These are phyloP conservation scores for Phymanthus crucifer DNA, from an alignment of 92 coral and sea anemone species.

Conservation along the genomic window DNA sequence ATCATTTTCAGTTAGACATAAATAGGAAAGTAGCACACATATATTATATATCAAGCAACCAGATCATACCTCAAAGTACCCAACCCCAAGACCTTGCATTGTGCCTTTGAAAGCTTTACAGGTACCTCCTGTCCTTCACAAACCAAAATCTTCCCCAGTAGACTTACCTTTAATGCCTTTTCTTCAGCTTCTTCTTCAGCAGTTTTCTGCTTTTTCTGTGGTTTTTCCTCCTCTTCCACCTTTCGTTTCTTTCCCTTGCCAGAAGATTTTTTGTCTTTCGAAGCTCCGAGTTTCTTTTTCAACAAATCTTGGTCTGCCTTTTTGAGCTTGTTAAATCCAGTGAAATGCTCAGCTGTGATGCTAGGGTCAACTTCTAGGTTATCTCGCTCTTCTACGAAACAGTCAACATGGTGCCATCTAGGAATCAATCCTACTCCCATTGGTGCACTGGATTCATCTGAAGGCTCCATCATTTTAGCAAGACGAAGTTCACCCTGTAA, in stretches of 20 bases:
- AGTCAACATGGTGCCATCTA: constrained; percentile 91
- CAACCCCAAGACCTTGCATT: too few relatives aligned
- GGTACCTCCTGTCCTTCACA: too few relatives aligned
- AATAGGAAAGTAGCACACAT: too few relatives aligned
- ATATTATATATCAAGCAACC: too few relatives aligned
- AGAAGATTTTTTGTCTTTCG: constrained; percentile 37
- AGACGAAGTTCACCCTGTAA: constrained; percentile 88
- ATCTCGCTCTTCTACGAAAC: constrained; percentile 67
- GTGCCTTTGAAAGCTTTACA: too few relatives aligned
- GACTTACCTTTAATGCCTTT: constrained; percentile 71
- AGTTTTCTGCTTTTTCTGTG: constrained; percentile 52
- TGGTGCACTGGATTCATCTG: constrained; percentile 76
- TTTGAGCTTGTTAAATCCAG: constrained; percentile 74
- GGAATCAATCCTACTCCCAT: constrained; percentile 69
- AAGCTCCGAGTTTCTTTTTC: constrained; percentile 78
- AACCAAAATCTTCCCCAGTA: background rate
- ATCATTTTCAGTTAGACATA: too few relatives aligned
- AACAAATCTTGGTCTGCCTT: constrained; percentile 77
- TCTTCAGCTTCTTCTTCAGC: constrained; percentile 77
- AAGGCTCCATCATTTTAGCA: constrained; percentile 88
- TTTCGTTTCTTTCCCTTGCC: constrained; percentile 66
- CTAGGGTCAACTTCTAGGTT: constrained; percentile 61
- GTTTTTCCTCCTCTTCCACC: constrained; percentile 53
- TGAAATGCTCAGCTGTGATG: constrained; percentile 81
- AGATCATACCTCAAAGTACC: too few relatives aligned